Evolutionary conservation across 2,797 vertebrate species (phyloP).

Genomic region (Heliangelus exortis): DNA sequence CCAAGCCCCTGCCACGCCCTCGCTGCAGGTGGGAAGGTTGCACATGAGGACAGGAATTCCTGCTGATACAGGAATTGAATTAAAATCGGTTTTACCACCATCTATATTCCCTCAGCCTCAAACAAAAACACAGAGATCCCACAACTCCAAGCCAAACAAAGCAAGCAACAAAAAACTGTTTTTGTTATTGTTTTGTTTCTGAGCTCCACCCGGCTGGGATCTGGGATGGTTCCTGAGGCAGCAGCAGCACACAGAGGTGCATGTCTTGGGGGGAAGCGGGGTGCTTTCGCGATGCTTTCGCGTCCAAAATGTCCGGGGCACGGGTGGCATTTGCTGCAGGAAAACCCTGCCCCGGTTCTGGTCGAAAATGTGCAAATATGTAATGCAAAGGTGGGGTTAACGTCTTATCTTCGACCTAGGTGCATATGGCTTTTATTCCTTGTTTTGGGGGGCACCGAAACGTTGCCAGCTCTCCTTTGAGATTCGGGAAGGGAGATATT

Average conservation of each 20-base stretch:
- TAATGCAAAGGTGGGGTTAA: background rate
- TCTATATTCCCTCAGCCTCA: background rate
- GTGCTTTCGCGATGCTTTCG: background rate
- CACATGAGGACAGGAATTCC: background rate
- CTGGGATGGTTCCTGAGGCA: background rate
- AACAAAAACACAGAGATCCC: background rate
- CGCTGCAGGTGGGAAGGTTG: background rate
- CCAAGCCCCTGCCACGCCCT: background rate
- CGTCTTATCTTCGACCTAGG: background rate
- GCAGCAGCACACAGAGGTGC: background rate
- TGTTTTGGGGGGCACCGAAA: background rate
- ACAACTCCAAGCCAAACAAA: background rate
- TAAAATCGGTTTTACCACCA: background rate
- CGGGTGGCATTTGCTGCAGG: background rate
- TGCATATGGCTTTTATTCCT: background rate
- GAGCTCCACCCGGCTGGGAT: background rate
- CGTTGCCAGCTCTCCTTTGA: background rate
- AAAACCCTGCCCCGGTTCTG: background rate
- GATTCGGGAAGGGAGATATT: rapidly evolving
- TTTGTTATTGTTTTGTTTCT: background rate
- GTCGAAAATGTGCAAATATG: background rate
- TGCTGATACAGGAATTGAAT: background rate
- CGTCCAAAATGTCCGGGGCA: background rate
- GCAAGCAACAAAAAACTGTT: rapidly evolving
- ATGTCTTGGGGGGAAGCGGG: background rate